Evolutionary conservation across 2,888 invertebrate species (phyloP).

Genomic region (Acleris laterana): DNA sequence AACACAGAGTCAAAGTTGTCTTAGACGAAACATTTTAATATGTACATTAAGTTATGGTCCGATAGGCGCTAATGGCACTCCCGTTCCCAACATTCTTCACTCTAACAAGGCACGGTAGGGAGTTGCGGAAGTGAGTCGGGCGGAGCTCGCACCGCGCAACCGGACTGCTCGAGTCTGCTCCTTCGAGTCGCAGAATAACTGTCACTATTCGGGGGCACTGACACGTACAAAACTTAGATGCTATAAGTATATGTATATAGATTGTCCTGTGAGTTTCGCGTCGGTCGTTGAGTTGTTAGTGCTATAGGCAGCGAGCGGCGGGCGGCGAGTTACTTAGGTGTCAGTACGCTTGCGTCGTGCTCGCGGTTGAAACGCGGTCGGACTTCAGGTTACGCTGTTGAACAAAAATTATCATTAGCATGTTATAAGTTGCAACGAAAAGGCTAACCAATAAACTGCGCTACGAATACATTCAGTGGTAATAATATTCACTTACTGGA

Average conservation of each 20-base stretch:
- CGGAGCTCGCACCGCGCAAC: conserved; percentile 7
- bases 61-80: conserved; percentile 17
- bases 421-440: neutral
- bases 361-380: conserved; percentile 73
- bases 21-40: conserved; percentile 19
- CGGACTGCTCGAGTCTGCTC: conserved; percentile 18
- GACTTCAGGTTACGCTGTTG: conserved; percentile 74
- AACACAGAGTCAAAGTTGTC: conserved; percentile 14
- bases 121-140: conserved; percentile 23
- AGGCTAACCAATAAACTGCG: neutral
- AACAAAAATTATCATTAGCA: conserved; percentile 39
- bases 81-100: conserved; percentile 22
- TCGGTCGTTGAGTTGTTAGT: conserved; percentile 43
- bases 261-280: conserved; percentile 34
- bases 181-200: conserved; percentile 31
- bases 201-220: conserved; percentile 45
- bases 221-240: conserved; percentile 33
- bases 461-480: conserved; percentile 1
- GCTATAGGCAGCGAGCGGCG: conserved; percentile 69
- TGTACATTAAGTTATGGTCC: conserved; percentile 29
- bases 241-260: conserved; percentile 31
- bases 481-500: conserved; percentile 63
- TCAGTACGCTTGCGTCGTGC: conserved; percentile 82
- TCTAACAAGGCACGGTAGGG: conserved; percentile 29
- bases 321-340: conserved; percentile 65